Evolutionary conservation across 2,797 vertebrate species (phyloP).

Genomic region (Sylvia borin): DNA sequence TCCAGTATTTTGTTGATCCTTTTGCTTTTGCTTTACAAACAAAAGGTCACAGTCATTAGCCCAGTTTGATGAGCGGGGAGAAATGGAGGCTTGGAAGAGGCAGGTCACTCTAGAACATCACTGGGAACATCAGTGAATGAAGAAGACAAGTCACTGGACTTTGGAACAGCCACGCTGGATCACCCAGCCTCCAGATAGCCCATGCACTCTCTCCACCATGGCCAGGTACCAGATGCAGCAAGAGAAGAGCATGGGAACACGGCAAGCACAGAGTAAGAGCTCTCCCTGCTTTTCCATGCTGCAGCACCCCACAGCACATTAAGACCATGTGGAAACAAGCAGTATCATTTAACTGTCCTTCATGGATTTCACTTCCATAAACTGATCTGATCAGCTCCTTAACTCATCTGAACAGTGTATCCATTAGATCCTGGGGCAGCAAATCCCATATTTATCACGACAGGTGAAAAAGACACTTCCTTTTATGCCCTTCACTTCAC

Average conservation of each 20-base stretch:
- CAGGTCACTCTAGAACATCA: not conserved
- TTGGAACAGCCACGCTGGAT: not conserved
- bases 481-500: not conserved
- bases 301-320: not conserved
- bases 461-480: not conserved
- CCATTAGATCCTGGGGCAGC: not conserved
- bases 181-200: not conserved
- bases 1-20: constrained; percentile 50
- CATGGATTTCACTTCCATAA: not conserved
- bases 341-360: not conserved
- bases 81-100: not conserved
- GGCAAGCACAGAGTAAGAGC: not conserved
- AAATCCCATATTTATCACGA: accelerated
- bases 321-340: not conserved
- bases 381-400: not conserved
- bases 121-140: not conserved
- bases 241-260: not conserved
- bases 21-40: constrained; percentile 61
- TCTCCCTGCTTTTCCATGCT: not conserved
- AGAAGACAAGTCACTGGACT: not conserved
- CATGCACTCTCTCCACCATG: accelerated
- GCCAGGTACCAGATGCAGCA: not conserved
- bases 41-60: constrained; percentile 66
- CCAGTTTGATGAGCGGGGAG: not conserved
- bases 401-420: not conserved